Conservation (phyloP, 2,113 vertebrate species). For the Morone chrysops region DNA sequence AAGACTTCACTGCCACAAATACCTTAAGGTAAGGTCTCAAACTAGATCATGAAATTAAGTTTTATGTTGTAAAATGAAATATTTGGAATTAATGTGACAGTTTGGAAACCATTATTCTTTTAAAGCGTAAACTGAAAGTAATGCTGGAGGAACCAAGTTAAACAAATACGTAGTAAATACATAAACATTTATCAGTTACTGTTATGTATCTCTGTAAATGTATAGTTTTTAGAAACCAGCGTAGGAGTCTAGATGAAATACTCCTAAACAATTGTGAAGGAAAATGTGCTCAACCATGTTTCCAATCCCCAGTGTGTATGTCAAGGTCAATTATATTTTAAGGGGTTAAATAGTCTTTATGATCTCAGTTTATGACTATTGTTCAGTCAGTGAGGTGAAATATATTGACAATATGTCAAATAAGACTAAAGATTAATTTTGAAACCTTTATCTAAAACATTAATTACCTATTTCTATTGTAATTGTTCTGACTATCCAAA, state of each 20-base stretch:
- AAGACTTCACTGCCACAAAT: neutral
- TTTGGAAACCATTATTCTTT: neutral
- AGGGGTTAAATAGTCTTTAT: neutral
- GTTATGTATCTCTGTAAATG: neutral
- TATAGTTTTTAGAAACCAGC: neutral
- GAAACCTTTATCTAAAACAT: neutral
- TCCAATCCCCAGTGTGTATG: neutral
- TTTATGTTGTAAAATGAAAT: neutral
- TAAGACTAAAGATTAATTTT: neutral
- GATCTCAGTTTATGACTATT: neutral
- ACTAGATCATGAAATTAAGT: neutral
- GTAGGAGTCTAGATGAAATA: neutral
- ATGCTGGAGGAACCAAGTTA: neutral
- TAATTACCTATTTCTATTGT: neutral
- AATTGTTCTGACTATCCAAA: neutral
- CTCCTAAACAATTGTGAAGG: neutral
- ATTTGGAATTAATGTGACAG: neutral
- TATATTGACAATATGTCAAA: neutral
- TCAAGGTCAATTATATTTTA: neutral
- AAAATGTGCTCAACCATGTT: neutral
- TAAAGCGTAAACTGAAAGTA: neutral
- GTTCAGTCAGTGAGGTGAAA: neutral
- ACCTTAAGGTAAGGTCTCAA: conserved; percentile 55
- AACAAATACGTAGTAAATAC: too few relatives aligned
- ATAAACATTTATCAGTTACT: neutral